Conservation (phyloP, 1,140 invertebrate species). For the Drosophila murphyi region DNA sequence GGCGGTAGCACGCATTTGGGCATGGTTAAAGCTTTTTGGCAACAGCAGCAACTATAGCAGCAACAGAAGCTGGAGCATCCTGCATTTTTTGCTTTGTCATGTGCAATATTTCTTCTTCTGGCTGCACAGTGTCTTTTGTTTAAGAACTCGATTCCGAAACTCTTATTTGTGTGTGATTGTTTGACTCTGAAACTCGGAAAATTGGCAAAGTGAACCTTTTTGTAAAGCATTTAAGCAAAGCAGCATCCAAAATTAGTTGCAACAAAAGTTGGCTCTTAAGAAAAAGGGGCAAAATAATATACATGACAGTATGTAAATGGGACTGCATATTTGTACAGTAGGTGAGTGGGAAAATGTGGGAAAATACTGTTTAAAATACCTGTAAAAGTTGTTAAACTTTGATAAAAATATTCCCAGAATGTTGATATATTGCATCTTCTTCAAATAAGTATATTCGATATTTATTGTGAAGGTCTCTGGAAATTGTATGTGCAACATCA, state of each 20-base stretch:
- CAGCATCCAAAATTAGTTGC: conserved; percentile 34
- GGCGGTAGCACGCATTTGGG: conserved; percentile 16
- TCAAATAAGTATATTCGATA: too few relatives aligned
- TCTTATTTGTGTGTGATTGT: not conserved
- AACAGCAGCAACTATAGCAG: conserved; percentile 11
- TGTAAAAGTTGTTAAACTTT: not conserved
- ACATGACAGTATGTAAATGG: not conserved
- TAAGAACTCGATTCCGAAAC: conserved; percentile 43
- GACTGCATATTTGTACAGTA: not conserved
- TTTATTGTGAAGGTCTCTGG: too few relatives aligned
- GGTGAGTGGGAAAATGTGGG: too few relatives aligned
- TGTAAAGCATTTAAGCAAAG: conserved; percentile 28
- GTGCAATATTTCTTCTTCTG: conserved; percentile 68
- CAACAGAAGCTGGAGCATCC: conserved; percentile 23
- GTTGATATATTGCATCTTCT: too few relatives aligned
- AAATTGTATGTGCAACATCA: too few relatives aligned
- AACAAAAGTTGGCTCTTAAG: conserved; percentile 24
- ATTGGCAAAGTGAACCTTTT: conserved; percentile 6
- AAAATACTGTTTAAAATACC: too few relatives aligned
- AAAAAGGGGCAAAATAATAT: not conserved
- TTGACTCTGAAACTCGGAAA: not conserved
- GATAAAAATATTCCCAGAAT: not conserved
- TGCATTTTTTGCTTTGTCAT: conserved; percentile 74
- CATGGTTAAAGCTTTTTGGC: conserved; percentile 65
- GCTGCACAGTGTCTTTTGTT: conserved; percentile 64